phyloP scores from a whole-genome alignment of 2,113 vertebrate species.

The Coptodon rendalli region DNA sequence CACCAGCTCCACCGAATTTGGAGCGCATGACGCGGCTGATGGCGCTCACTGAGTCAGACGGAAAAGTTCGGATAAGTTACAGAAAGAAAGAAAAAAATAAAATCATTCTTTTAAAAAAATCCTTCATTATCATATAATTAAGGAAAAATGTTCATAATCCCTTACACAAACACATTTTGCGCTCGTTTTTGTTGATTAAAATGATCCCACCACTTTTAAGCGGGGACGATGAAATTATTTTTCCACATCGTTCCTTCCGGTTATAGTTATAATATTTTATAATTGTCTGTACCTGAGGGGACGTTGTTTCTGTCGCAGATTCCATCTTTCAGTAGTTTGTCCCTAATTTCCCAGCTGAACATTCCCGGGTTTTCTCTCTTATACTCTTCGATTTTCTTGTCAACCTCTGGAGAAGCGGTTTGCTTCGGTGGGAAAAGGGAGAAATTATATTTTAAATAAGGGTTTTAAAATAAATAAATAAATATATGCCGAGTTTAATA shows the following conservation, averaged over 20 bases:
- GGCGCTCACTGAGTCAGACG: constrained; percentile 80
- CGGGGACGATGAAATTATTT: not conserved
- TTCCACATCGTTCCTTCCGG: not conserved
- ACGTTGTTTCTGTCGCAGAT: constrained; percentile 95
- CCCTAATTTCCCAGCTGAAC: constrained; percentile 99
- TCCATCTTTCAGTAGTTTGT: constrained; percentile 93
- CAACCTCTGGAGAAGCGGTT: constrained; percentile 89
- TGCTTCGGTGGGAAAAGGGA: constrained; percentile 68
- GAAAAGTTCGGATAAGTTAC: not conserved
- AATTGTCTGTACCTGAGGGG: constrained; percentile 82
- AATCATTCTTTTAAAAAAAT: not conserved
- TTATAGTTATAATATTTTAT: not conserved
- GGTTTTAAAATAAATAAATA: rapidly evolving
- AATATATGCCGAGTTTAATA: not conserved
- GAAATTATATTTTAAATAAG: not conserved
- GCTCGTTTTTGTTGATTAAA: not conserved
- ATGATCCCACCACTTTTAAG: not conserved
- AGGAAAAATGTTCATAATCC: not conserved
- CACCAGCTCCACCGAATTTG: constrained; percentile 85
- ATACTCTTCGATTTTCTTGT: constrained; percentile 98
- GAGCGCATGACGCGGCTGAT: constrained; percentile 96
- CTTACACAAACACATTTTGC: not conserved
- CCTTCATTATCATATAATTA: not conserved
- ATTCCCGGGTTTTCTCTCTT: constrained; percentile 94
- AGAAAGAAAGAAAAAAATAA: not conserved